Evolutionary conservation across 2,797 vertebrate genomes (phyloP).

Genomic region (Taeniopygia guttata): DNA sequence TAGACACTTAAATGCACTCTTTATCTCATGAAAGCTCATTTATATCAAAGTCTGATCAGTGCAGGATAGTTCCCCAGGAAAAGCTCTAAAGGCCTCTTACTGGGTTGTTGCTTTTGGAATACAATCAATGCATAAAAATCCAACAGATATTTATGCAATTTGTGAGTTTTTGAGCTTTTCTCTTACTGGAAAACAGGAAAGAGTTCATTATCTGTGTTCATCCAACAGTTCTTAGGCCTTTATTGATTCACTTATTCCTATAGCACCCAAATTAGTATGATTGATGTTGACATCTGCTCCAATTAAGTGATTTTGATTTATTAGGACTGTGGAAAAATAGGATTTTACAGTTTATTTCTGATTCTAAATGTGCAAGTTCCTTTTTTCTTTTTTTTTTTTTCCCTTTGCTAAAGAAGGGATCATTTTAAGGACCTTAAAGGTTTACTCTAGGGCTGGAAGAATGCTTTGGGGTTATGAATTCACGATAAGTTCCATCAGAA

Average conservation of each 20-base stretch:
- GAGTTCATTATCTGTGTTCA: neutral
- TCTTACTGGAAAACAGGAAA: neutral
- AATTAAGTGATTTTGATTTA: neutral
- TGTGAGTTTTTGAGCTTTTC: neutral
- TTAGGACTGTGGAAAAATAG: neutral
- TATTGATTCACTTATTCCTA: neutral
- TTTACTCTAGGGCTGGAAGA: neutral
- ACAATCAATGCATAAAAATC: neutral
- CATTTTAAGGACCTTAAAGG: neutral
- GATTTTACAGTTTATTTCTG: neutral
- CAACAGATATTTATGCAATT: neutral
- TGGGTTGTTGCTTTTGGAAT: neutral
- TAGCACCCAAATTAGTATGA: neutral
- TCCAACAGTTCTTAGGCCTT: neutral
- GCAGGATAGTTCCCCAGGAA: neutral
- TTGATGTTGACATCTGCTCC: neutral
- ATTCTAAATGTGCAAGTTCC: neutral
- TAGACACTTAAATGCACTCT: neutral
- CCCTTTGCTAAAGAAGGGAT: neutral
- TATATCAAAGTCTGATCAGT: neutral
- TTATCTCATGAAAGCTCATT: neutral
- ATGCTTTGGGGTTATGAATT: neutral
- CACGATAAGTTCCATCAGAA: neutral
- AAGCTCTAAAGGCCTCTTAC: neutral
- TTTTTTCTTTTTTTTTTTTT: neutral